A percentile compares a stretch with the other conserved stretches of the same genome.
phyloP scores from a whole-genome alignment of 2,888 invertebrate species.

The Eurytoma californica region DNA sequence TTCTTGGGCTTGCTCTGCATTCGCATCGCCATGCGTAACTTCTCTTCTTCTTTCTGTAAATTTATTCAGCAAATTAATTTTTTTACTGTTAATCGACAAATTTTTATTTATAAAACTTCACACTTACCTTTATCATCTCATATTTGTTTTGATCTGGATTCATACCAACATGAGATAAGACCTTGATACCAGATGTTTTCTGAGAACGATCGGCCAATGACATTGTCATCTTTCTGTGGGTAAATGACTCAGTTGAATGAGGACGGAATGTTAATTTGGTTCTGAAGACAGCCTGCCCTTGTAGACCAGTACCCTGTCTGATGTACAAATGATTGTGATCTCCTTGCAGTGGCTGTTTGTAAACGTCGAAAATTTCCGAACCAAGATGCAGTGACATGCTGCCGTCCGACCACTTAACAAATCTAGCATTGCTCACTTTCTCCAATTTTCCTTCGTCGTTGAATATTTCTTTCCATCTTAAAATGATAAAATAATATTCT shows the following conservation, averaged over 20 bases:
- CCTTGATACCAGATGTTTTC: constrained; percentile 96
- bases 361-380: constrained; percentile 98
- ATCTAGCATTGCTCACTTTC: constrained; percentile 95
- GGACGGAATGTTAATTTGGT: constrained; percentile 98
- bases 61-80: constrained; percentile 16
- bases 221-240: constrained; percentile 98
- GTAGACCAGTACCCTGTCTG: constrained; percentile 97
- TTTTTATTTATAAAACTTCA: constrained; percentile 10
- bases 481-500: background rate
- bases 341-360: constrained; percentile 93
- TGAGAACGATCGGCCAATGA: constrained; percentile 96
- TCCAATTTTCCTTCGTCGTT: constrained; percentile 88
- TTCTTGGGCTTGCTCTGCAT: constrained; percentile 80
- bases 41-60: constrained; percentile 95
- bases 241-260: constrained; percentile 98
- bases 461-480: constrained; percentile 88
- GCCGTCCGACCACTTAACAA: constrained; percentile 98
- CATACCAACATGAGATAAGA: constrained; percentile 92
- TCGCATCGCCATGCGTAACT: constrained; percentile 91
- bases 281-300: constrained; percentile 97
- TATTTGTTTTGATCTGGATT: constrained; percentile 96
- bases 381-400: constrained; percentile 98
- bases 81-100: background rate
- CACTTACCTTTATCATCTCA: constrained; percentile 89
- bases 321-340: constrained; percentile 99